These are phyloP conservation scores for Corythaixoides concolor DNA, from an alignment of 2,113 vertebrate species.

Conservation along the genomic window DNA sequence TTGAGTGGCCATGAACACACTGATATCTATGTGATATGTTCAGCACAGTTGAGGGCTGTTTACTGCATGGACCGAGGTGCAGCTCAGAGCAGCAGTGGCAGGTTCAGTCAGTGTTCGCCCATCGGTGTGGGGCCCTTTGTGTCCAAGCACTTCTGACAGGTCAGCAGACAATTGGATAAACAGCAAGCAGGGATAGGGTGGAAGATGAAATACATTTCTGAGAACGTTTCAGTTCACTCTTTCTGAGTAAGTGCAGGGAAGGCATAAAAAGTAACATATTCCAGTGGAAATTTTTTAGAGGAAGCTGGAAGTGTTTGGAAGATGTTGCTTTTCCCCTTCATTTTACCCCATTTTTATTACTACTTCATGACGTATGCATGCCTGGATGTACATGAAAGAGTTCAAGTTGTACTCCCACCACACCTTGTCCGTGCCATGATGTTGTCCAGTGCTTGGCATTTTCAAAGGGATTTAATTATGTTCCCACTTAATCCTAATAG, in stretches of 20 bases:
- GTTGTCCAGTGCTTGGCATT: neutral
- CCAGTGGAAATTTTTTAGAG: neutral
- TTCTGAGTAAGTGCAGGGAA: neutral
- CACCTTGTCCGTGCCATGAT: neutral
- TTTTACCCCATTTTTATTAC: neutral
- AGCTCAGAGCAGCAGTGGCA: neutral
- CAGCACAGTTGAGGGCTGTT: neutral
- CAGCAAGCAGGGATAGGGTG: neutral
- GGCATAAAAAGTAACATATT: neutral
- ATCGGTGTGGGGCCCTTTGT: accelerated
- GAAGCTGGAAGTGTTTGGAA: neutral
- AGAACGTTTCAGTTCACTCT: neutral
- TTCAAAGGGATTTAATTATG: neutral
- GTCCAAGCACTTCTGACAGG: neutral
- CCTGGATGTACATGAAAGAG: neutral
- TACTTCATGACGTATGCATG: neutral
- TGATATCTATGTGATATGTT: accelerated
- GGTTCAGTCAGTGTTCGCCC: neutral
- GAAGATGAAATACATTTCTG: neutral
- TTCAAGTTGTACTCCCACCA: neutral
- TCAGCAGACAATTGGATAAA: neutral
- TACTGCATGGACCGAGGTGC: neutral
- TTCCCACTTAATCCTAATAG: neutral
- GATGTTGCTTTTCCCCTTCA: neutral
- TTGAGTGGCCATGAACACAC: neutral